Conservation (phyloP, 2,797 vertebrate genomes). For the Uromys caudimaculatus region DNA sequence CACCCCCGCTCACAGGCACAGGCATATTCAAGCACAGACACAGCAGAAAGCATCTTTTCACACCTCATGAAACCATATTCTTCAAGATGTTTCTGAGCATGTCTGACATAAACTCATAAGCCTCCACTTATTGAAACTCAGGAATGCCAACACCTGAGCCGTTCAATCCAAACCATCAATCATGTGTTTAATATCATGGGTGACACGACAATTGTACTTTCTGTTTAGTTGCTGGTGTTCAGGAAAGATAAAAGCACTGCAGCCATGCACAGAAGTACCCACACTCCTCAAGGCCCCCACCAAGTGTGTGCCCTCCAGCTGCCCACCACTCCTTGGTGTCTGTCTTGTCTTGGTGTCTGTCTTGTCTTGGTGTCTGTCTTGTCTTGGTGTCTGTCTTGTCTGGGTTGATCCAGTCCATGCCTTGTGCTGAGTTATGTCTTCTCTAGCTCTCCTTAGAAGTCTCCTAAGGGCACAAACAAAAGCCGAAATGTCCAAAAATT, state of each 20-base stretch:
- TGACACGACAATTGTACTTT: background rate
- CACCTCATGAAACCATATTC: background rate
- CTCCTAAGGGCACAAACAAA: background rate
- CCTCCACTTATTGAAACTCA: slow-evolving; percentile 6
- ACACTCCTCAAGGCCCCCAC: background rate
- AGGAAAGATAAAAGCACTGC: background rate
- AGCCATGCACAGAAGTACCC: background rate
- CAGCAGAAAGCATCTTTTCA: background rate
- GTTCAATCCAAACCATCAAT: background rate
- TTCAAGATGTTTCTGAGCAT: background rate
- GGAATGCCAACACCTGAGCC: slow-evolving; percentile 8
- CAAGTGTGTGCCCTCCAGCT: background rate
- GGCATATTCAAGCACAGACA: background rate
- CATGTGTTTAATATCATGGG: background rate
- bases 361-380: background rate
- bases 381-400: background rate
- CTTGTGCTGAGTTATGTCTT: background rate
- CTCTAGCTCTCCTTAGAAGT: background rate
- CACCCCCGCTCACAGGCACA: too few relatives aligned
- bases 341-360: background rate
- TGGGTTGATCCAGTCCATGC: background rate
- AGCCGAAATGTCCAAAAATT: background rate
- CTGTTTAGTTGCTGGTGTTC: background rate
- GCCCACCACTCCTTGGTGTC: fast-evolving
- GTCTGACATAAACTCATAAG: background rate